Evolutionary conservation across 2,113 vertebrate genomes (phyloP), one percentile per base, ranked within the genome.

Genomic region (Macheiramphus alcinus): DNA sequence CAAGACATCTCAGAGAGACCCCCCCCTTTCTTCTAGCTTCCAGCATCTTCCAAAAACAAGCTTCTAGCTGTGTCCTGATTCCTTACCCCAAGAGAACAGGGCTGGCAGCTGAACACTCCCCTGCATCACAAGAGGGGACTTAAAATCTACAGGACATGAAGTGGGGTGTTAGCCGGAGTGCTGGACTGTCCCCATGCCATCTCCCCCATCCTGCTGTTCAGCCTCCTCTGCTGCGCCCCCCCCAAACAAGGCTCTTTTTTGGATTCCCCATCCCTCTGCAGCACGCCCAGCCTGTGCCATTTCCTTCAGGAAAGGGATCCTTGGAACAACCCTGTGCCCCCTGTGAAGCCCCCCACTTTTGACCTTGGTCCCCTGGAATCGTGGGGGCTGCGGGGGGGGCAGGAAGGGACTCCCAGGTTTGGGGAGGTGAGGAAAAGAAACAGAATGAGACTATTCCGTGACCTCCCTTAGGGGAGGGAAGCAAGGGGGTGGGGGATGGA

Each of bases 1-100:
- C 95, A 97, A 93, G 80, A 31, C 83, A 67, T 91, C 78, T 96
- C 93, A 84, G 80, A 86, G 75, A 83, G 42, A 58, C 20, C 3
- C 19, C 56, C 11, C 17, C 8, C 10, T 31, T 45, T 10, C 47
- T 52, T 38, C 48, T 9, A 40, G 32, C 86, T 93, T 94, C 88
- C 79, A 92, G n/a, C 13, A 1, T 23, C 66, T 95, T 94, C 90
- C 65, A 63, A 91, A 94, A 88, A 1, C 67, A 40, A 38, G 59
- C 80, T 86, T 43, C 38, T 62, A 58, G 32, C 74, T 0, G 29
- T 12, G 4, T 75, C 38, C 81, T 59, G 80, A 70, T 88, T 88
- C 72, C 56, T 62, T 16, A 38, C 18, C 29, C 80, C 0, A 0
- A 15, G 76, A 93, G 58, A 80, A n/a, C 13, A 50, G 45, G 29